Percentiles rank a stretch among this genome's conserved stretches.
These are phyloP conservation scores for Heliocidaris erythrogramma DNA, from an alignment of 35 echinoderm and acorn worm genomes.

Conservation along the genomic window DNA sequence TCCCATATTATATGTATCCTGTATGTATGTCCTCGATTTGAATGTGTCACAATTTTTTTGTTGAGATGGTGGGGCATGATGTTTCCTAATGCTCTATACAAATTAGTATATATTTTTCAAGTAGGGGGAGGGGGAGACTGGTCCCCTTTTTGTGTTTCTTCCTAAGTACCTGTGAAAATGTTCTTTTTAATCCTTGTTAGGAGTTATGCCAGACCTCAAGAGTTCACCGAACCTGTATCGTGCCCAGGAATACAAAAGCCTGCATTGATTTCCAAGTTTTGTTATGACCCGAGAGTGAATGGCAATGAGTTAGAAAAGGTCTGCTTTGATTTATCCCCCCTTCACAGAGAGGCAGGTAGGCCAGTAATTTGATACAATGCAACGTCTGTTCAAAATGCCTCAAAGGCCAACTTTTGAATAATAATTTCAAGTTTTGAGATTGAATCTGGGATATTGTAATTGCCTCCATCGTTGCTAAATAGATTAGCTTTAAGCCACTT, in stretches of 20 bases:
- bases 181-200: background rate
- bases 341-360: background rate
- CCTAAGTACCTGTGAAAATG: background rate
- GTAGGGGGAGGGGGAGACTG: no score
- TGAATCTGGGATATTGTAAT: background rate
- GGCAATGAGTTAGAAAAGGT: background rate
- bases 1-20: no score
- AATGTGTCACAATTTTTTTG: no score
- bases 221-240: background rate
- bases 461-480: background rate
- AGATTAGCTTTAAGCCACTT: background rate
- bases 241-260: background rate
- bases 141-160: background rate
- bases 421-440: background rate
- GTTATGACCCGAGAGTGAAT: slow-evolving; percentile 1
- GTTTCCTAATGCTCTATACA: no score
- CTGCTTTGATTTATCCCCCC: background rate
- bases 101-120: no score
- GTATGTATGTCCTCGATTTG: no score
- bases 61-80: no score
- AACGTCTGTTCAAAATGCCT: background rate
- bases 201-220: background rate
- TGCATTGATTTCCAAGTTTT: background rate
- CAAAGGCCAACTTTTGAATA: background rate
- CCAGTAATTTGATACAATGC: background rate